These are phyloP conservation scores for Florisuga fusca DNA, from an alignment of 2,797 vertebrate species.

Conservation along the genomic window DNA sequence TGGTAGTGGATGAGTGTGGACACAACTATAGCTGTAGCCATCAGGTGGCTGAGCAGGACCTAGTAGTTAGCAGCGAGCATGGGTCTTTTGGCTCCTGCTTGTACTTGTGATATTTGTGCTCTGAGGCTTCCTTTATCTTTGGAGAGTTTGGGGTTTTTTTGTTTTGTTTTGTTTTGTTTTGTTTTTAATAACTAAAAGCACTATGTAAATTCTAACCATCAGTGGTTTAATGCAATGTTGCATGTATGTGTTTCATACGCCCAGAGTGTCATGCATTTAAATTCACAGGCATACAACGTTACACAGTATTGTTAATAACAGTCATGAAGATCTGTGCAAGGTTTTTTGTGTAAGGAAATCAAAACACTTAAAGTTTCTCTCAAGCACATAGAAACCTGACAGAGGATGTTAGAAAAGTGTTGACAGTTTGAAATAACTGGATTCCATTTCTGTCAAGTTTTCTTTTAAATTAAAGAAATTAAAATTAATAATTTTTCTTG, in stretches of 20 bases:
- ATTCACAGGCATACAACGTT: neutral
- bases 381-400: neutral
- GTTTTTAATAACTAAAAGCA: neutral
- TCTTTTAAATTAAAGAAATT: neutral
- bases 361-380: neutral
- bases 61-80: accelerated
- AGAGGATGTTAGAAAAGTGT: neutral
- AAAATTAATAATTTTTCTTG: neutral
- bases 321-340: neutral
- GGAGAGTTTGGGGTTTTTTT: neutral
- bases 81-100: neutral
- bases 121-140: neutral
- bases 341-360: neutral
- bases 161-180: too few relatives aligned
- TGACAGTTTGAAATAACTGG: neutral
- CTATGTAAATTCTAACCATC: neutral
- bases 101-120: neutral
- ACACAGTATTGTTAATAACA: neutral
- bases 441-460: neutral
- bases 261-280: neutral
- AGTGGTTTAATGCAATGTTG: neutral
- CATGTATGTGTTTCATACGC: neutral
- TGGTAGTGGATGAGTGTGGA: neutral
- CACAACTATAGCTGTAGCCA: neutral
- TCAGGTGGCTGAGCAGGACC: neutral